Percentiles rank a stretch among this genome's conserved stretches.
These are phyloP conservation scores for Plecturocebus donacophilus DNA, from an alignment of 2,113 vertebrate genomes.

Conservation along the genomic window DNA sequence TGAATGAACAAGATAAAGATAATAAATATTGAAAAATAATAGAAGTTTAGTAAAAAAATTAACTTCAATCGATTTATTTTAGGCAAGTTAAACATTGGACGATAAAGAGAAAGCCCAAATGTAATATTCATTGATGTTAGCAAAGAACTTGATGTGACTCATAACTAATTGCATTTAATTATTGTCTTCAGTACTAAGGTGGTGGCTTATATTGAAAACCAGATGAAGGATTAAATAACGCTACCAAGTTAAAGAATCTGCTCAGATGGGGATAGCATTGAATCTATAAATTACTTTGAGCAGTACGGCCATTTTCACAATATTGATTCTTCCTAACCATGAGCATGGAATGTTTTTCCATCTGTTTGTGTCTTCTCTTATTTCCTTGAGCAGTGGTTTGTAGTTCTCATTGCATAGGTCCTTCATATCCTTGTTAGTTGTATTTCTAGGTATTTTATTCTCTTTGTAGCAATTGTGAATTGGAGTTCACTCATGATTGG, in stretches of 20 bases:
- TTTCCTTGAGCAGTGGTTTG: too few relatives aligned
- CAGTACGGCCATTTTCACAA: too few relatives aligned
- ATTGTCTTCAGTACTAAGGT: neutral
- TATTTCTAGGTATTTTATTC: too few relatives aligned
- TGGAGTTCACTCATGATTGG: too few relatives aligned
- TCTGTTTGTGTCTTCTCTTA: too few relatives aligned
- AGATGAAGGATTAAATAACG: neutral
- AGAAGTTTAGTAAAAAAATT: neutral
- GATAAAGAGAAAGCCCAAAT: neutral
- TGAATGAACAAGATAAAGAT: neutral
- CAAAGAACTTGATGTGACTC: neutral
- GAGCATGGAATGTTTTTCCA: too few relatives aligned
- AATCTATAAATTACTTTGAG: too few relatives aligned
- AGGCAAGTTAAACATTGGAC: neutral
- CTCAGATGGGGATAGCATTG: neutral
- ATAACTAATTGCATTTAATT: constrained; percentile 8
- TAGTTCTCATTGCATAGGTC: too few relatives aligned
- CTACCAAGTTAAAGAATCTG: neutral
- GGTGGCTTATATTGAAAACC: neutral
- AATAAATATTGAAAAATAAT: constrained; percentile 16
- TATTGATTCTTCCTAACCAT: too few relatives aligned
- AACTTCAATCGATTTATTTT: neutral
- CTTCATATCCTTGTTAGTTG: too few relatives aligned
- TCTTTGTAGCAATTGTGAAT: too few relatives aligned
- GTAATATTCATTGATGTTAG: constrained; percentile 25